These are phyloP conservation scores for Catostomus latipinnis DNA, from an alignment of 2,797 vertebrate species.

Conservation along the genomic window DNA sequence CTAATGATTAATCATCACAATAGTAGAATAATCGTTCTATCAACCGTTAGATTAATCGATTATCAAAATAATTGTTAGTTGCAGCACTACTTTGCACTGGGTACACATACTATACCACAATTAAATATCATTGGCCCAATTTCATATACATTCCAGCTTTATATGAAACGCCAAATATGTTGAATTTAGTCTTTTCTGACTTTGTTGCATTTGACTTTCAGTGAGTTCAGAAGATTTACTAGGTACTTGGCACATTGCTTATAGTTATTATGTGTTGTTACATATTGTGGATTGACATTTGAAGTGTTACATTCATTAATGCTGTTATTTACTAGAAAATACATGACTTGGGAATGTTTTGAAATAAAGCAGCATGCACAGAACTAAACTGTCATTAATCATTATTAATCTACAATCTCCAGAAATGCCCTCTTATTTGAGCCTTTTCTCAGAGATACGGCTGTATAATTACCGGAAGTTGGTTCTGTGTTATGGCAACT, in stretches of 20 bases:
- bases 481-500: slow-evolving; percentile 95
- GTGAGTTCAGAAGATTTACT: neutral
- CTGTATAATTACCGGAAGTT: slow-evolving; percentile 98
- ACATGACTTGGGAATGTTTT: neutral
- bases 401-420: slow-evolving; percentile 22
- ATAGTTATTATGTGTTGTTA: too few relatives aligned
- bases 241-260: too few relatives aligned
- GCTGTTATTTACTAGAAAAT: neutral
- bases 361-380: neutral
- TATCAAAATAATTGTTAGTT: too few relatives aligned
- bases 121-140: neutral
- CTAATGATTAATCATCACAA: too few relatives aligned
- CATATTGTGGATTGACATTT: neutral
- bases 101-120: neutral
- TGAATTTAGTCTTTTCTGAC: neutral
- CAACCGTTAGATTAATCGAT: too few relatives aligned
- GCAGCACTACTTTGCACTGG: too few relatives aligned
- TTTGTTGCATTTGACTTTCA: neutral
- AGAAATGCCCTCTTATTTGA: slow-evolving; percentile 96
- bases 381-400: neutral
- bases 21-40: too few relatives aligned
- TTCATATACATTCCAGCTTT: neutral
- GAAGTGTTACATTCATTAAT: neutral
- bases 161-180: neutral
- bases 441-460: slow-evolving; percentile 95